A percentile compares a stretch with the other conserved stretches of the same genome.
Conservation (phyloP, 2,888 invertebrate genomes). For the Melipona beecheii region DNA sequence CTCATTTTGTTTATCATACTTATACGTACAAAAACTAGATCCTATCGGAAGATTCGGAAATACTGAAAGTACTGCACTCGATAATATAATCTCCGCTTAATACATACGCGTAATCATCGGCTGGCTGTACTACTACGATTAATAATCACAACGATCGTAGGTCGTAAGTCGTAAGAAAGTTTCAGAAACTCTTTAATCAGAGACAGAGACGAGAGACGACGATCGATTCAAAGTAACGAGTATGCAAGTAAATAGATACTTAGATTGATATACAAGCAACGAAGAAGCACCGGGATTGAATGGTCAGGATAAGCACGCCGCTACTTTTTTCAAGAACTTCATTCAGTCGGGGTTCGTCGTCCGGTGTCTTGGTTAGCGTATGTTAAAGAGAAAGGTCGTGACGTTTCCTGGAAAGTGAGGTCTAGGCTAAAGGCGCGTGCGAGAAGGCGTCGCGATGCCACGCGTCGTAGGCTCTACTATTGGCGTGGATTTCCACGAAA, state of each 20-base stretch:
- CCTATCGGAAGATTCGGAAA: neutral
- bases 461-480: constrained; percentile 69
- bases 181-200: neutral
- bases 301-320: constrained; percentile 3
- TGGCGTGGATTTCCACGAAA: constrained; percentile 70
- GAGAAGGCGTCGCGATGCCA: constrained; percentile 69
- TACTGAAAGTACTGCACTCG: too few relatives aligned
- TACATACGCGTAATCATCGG: neutral
- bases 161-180: neutral
- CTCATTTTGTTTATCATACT: neutral
- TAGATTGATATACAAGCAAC: constrained; percentile 1
- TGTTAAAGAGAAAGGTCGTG: constrained; percentile 22
- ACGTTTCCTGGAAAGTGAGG: constrained; percentile 1
- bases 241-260: neutral
- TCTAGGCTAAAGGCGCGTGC: constrained; percentile 1
- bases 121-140: neutral
- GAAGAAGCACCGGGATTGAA: neutral
- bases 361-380: neutral
- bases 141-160: neutral
- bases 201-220: neutral
- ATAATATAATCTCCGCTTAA: neutral
- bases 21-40: neutral
- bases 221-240: neutral
- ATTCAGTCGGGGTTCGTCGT: constrained; percentile 23
- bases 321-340: constrained; percentile 22